Percentiles rank a stretch among this genome's conserved stretches.
phyloP scores from a whole-genome alignment of 2,113 vertebrate species.

The Zeus faber region DNA sequence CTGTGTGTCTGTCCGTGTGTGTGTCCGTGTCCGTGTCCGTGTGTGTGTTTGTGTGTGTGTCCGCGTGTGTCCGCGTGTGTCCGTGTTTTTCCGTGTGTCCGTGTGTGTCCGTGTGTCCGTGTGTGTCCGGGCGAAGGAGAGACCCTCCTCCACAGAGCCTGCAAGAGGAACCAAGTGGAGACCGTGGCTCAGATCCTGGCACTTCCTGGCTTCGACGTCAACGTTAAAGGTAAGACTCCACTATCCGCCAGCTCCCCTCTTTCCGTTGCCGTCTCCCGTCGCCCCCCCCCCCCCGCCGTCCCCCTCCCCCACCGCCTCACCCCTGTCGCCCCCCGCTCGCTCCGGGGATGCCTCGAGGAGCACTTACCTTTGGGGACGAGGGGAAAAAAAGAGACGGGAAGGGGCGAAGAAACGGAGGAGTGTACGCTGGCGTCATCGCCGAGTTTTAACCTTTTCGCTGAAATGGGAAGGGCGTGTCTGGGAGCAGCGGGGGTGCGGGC shows the following conservation, averaged over 20 bases:
- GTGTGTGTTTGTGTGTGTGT: no score
- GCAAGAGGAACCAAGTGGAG: slow-evolving; percentile 91
- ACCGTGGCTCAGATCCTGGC: slow-evolving; percentile 84
- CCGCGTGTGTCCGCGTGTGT: slow-evolving; percentile 43
- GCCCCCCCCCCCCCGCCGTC: slow-evolving; percentile 26
- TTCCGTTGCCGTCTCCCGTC: slow-evolving; percentile 11
- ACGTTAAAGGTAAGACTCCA: slow-evolving; percentile 92
- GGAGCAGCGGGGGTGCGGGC: slow-evolving; percentile 36
- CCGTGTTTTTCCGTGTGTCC: neutral
- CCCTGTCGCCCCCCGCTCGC: slow-evolving; percentile 14
- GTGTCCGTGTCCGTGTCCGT: slow-evolving; percentile 47
- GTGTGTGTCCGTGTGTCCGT: slow-evolving; percentile 52
- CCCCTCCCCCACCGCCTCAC: neutral
- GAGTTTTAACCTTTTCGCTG: slow-evolving; percentile 66
- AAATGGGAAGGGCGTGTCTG: slow-evolving; percentile 72
- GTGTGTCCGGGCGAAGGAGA: slow-evolving; percentile 84
- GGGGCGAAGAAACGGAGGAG: slow-evolving; percentile 36
- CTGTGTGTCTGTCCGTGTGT: slow-evolving; percentile 32
- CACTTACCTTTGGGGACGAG: slow-evolving; percentile 32
- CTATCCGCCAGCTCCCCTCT: slow-evolving; percentile 24
- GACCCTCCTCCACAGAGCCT: slow-evolving; percentile 90
- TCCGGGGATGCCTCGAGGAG: slow-evolving; percentile 30
- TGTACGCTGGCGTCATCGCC: slow-evolving; percentile 50
- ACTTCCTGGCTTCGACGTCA: slow-evolving; percentile 84
- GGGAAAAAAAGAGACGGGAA: slow-evolving; percentile 13